Percentiles rank a stretch among this genome's conserved stretches.
These are phyloP conservation scores for Thunnus maccoyii DNA, from an alignment of 2,113 vertebrate genomes.

Conservation along the genomic window DNA sequence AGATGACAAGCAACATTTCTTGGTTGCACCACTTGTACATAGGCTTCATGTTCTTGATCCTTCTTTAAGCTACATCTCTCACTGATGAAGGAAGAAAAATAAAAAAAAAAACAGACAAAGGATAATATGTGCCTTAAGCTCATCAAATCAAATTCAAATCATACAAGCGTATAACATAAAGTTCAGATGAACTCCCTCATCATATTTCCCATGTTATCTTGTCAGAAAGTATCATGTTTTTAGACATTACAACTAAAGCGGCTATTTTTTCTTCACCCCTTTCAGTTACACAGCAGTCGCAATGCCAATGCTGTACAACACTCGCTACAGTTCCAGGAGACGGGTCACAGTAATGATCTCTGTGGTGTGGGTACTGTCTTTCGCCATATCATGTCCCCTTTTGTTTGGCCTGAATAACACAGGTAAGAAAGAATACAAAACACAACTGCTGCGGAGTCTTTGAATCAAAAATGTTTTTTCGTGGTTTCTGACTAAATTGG, in stretches of 20 bases:
- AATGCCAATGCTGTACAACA: constrained; percentile 99
- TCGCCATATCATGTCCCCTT: constrained; percentile 97
- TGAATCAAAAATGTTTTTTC: constrained; percentile 1
- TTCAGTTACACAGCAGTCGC: constrained; percentile 97
- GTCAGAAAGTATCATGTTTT: neutral
- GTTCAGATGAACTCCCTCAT: neutral
- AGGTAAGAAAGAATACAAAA: constrained; percentile 83
- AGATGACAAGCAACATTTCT: constrained; percentile 50
- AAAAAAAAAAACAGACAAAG: neutral
- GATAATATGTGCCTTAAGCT: neutral
- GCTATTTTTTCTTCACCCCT: constrained; percentile 10
- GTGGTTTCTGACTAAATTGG: neutral
- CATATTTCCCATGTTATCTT: neutral
- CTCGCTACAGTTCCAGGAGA: constrained; percentile 97
- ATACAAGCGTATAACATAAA: neutral
- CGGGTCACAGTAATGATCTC: constrained; percentile 97
- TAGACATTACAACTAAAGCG: neutral
- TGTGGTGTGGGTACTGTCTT: constrained; percentile 97
- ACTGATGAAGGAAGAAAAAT: constrained; percentile 16
- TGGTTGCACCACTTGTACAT: constrained; percentile 29
- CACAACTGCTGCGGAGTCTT: neutral
- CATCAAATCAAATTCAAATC: neutral
- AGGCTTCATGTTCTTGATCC: constrained; percentile 4
- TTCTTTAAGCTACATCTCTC: constrained; percentile 18
- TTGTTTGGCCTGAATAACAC: constrained; percentile 97